Base-by-base conservation (phyloP, 2,113 vertebrate genomes). In the Dermatemys mawii region DNA sequence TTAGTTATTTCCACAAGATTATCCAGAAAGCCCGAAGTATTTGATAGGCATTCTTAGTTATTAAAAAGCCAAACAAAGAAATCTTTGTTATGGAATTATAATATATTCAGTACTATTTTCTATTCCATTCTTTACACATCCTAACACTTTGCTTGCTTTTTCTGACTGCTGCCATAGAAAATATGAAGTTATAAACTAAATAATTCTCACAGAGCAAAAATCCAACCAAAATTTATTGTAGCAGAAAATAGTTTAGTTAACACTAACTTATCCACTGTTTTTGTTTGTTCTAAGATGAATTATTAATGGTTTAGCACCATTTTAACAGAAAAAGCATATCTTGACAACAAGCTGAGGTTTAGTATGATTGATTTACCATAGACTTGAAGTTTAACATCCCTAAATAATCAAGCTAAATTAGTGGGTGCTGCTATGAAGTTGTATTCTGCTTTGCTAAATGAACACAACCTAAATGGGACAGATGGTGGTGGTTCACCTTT, bases 161-260 rank as follows among this genome's bases (percentile, higher is more conserved):
- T 44, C 70, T 75, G n/a, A 44, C 21, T 75, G 14, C 13, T 63
- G 8, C 32, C 19, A 11, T 26, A 75, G 38, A 44, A 41, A 75
- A 41, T 75, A 11, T 75, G 24, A 41, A 41, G 41, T 75, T 75
- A 75, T 44, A 75, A 75, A 75, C 44, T 24, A 41, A 73, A 41
- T 75, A 44, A 73, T 41, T 13, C 17, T 73, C 22, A 22, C 38
- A 24, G 38, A 73, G 11, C 8, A 41, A 44, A n/a, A 50, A 14
- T 73, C n/a, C 78, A 88, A 88, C 92, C 89, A 92, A 95, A 95
- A 57, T 60, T 24, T 88, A 79, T 78, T 90, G 44, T 88, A 84
- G 19, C 78, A 92, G 73, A 84, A 93, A 92, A 67, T 76, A 87
- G 44, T 81, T 93, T 60, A 93, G 78, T 92, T 88, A 86, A 81